Conservation (phyloP, 2,113 vertebrate genomes). For the Oreochromis spilurus region DNA sequence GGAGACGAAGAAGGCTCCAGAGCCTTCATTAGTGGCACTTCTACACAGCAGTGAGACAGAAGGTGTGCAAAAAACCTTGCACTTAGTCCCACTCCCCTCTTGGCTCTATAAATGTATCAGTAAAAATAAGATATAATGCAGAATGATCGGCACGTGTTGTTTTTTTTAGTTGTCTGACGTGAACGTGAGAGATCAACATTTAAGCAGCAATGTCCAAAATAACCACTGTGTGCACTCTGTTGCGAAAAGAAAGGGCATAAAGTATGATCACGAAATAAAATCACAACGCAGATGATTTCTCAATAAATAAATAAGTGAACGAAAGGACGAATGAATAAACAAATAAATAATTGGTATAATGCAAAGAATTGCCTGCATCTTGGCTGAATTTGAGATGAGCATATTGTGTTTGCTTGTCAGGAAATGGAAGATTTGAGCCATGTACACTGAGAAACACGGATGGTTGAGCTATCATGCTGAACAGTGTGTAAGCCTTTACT, state of each 20-base stretch:
- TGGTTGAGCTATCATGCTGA: conserved; percentile 1
- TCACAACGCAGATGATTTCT: not conserved
- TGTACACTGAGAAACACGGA: not conserved
- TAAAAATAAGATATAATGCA: not conserved
- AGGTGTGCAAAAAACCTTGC: not conserved
- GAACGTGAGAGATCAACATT: not conserved
- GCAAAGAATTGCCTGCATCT: not conserved
- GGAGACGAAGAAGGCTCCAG: conserved; percentile 25
- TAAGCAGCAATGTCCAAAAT: not conserved
- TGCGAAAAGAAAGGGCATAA: not conserved
- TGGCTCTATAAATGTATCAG: not conserved
- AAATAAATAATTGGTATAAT: not conserved
- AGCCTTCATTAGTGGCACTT: conserved; percentile 29
- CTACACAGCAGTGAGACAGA: not conserved
- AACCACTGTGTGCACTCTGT: not conserved
- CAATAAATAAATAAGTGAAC: not conserved
- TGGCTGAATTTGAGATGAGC: not conserved
- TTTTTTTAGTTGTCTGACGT: not conserved
- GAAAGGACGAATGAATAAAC: not conserved
- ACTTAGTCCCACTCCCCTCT: not conserved
- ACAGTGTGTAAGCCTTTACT: conserved; percentile 39
- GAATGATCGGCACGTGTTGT: not conserved
- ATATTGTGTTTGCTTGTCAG: not conserved
- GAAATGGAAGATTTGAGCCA: not conserved
- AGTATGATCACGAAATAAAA: not conserved